Base-by-base conservation (phyloP, 2,888 invertebrate genomes). In the Nymphalis c-album region DNA sequence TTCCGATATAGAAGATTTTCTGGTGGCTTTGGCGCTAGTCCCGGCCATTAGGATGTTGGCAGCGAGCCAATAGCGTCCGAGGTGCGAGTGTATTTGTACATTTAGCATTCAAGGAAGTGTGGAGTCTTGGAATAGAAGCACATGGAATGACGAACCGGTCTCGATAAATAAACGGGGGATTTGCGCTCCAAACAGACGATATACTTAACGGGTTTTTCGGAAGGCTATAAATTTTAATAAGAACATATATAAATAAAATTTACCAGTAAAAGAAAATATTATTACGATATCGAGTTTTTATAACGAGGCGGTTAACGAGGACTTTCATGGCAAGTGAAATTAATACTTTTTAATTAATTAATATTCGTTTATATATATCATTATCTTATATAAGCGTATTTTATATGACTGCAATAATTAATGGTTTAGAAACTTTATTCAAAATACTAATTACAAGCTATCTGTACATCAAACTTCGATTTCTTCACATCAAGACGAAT, bases 81-180 rank as follows among this genome's bases (percentile, higher is more conserved):
- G 87, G 87, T 89, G 88, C 85, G 84, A 85, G 83, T 88, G 85
- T 90, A 88, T 91, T 90, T 86, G 88, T 90, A 84, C 88, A 85
- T 85, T 84, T 80, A 86, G 87, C 87, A 90, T 88, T 90, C 90
- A 87, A 89, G 91, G 90, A 92, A 91, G 90, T 90, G 86, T 82
- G 81, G 85, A 84, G 82, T 88, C 89, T 86, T 80, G 82, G 86
- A 91, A 90, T 90, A 90, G 90, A 85, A 83, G 81, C 86, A 85
- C 81, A 81, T 80, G 82, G 82, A 84, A 81, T 84, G 84, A 83
- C 79, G 80, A 79, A 73, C 73, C 60, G 68, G 61, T 71, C 66
- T 69, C 71, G 64, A 77, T 74, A 75, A 72, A 76, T 75, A 72
- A 73, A 70, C 59, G 64, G 50, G 59, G 57, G 68, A 68, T 72